Percentiles rank a stretch among this genome's conserved stretches.
Evolutionary conservation across 2,888 invertebrate species (phyloP).

Genomic region (Galeopsomyia nigrocyanea): DNA sequence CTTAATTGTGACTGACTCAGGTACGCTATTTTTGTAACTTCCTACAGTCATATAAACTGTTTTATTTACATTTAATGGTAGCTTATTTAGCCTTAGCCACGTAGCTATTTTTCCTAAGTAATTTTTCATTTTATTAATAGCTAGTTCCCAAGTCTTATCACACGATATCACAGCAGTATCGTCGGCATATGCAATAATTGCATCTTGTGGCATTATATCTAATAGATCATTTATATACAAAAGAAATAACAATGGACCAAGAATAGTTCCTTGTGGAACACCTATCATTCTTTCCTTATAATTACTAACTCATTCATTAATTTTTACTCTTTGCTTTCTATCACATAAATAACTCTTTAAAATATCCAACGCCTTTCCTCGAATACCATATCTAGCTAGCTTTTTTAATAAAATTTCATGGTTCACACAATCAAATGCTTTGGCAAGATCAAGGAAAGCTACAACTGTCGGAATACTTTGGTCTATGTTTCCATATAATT

Average conservation of each 20-base stretch:
- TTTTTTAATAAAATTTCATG: constrained; percentile 44
- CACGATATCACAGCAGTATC: constrained; percentile 16
- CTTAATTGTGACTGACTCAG: too few relatives aligned
- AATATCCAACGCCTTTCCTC: constrained; percentile 7
- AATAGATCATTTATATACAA: constrained; percentile 32
- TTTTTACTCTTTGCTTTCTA: constrained; percentile 19
- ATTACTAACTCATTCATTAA: constrained; percentile 14
- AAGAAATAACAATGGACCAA: constrained; percentile 27
- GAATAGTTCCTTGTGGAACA: constrained; percentile 34
- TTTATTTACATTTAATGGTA: constrained; percentile 30
- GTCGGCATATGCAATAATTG: constrained; percentile 24
- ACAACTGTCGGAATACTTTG: constrained; percentile 34
- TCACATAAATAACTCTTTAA: constrained; percentile 17
- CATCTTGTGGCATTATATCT: background rate
- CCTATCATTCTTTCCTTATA: background rate
- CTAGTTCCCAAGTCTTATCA: background rate
- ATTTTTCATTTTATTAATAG: background rate
- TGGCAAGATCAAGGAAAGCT: constrained; percentile 45
- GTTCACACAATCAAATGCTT: constrained; percentile 42
- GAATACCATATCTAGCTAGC: constrained; percentile 40
- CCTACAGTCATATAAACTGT: constrained; percentile 32
- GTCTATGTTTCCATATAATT: constrained; percentile 39
- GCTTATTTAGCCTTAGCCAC: constrained; percentile 18
- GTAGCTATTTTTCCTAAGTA: background rate
- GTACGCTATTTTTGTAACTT: too few relatives aligned